Evolutionary conservation across 2,888 invertebrate species (phyloP).

Genomic region (Arctia plantaginis): DNA sequence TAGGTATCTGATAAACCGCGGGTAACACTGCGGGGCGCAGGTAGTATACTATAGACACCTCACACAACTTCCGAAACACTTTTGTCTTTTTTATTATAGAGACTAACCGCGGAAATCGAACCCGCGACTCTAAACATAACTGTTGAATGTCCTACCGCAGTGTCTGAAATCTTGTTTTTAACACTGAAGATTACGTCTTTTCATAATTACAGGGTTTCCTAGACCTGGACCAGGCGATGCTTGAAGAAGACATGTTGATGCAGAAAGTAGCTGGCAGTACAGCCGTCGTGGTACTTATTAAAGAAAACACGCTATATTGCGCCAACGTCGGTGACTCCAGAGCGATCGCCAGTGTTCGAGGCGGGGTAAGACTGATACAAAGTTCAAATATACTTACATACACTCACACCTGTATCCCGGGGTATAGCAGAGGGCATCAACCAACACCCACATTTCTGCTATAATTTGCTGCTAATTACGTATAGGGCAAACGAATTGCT

Average conservation of each 20-base stretch:
- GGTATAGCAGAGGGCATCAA: neutral
- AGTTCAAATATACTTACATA: neutral
- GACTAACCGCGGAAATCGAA: no score
- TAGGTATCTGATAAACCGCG: no score
- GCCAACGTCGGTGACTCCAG: slow-evolving; percentile 99
- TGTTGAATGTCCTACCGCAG: neutral
- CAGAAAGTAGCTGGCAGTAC: slow-evolving; percentile 98
- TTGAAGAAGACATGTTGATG: slow-evolving; percentile 93
- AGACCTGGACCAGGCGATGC: slow-evolving; percentile 97
- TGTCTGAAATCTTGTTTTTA: neutral
- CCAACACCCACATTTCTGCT: neutral
- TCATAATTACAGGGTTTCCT: slow-evolving; percentile 90
- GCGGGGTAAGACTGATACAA: slow-evolving; percentile 84
- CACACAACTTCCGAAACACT: no score
- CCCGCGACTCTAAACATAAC: neutral
- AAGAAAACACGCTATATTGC: slow-evolving; percentile 95
- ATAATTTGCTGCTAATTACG: no score
- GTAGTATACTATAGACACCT: no score
- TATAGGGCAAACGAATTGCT: no score
- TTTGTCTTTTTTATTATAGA: no score
- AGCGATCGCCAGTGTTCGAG: slow-evolving; percentile 95
- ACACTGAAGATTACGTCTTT: neutral
- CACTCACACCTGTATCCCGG: neutral
- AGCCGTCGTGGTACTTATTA: slow-evolving; percentile 94
- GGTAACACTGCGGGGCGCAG: no score